Evolutionary conservation across 2,888 invertebrate genomes (phyloP), one percentile per base, ranked within the genome.

Genomic region (Stenodema calcarata): DNA sequence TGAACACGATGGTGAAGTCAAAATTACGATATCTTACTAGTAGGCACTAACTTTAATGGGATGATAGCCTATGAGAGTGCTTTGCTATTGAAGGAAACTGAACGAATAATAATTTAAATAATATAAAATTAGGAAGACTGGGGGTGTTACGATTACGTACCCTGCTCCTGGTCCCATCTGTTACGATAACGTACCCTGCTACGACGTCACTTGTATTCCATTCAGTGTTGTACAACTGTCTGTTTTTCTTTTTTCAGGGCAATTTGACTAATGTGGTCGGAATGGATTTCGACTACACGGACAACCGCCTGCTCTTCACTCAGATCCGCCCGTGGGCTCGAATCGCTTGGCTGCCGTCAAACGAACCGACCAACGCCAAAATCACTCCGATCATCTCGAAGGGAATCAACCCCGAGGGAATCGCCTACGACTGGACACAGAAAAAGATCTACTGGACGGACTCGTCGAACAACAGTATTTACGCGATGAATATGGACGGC

Each of bases 391-490:
- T 97, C 0, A 93, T 96, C 44, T 94, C 92, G 89, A 95, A 95
- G 90, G 95, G 96, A 27, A 96, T 97, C 87, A 97, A 97, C 91
- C 97, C 98, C 0, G 97, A 98, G 91, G 97, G 98, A 4, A 96
- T 98, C 88, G 97, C 98, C 0, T 98, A 98, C 90, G 99, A 99
- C 90, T 99, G 99, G 99, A 97, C 99, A 0, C 97, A 97, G 89
- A 96, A 96, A 91, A 99, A 98, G 91, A 94, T 99, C 50, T 99
- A 99, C 91, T 99, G 98, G 98, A 98, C 99, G 0, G 99, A 99
- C 90, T 97, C 97, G 41, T 95, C 96, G 0, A 98, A 98, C 89
- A 97, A 97, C 90, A 96, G 97, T 14, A 98, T 98, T 86, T 98
- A 98, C 90, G 96, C 98, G 0, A 97, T 99, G 96, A 97, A 98